Conservation (phyloP, 2,888 invertebrate genomes). For the Neuroscelio doddi region DNA sequence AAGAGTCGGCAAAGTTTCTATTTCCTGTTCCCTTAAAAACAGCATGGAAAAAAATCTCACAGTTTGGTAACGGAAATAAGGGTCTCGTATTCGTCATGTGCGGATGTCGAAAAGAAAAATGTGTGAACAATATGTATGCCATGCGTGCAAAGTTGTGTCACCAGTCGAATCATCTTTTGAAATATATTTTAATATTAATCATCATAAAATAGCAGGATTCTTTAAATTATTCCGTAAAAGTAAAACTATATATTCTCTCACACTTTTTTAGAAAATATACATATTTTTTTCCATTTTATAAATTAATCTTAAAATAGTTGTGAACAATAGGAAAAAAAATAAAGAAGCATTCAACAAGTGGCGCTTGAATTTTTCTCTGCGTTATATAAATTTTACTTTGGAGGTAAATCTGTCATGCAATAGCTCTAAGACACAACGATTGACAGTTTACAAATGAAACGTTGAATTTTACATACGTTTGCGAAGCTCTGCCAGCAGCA, state of each 20-base stretch:
- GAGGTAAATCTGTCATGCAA: too few relatives aligned
- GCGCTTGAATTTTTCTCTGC: too few relatives aligned
- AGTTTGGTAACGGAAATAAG: background rate
- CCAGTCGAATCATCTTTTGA: background rate
- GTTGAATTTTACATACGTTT: constrained; percentile 2
- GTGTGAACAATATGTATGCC: constrained; percentile 2
- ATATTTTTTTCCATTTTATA: too few relatives aligned
- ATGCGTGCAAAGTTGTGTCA: background rate
- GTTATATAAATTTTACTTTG: too few relatives aligned
- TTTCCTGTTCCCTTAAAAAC: background rate
- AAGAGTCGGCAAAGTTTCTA: background rate
- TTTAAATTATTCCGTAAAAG: too few relatives aligned
- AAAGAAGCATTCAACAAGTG: too few relatives aligned
- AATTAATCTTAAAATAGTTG: too few relatives aligned
- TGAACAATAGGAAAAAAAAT: too few relatives aligned
- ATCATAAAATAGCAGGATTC: too few relatives aligned
- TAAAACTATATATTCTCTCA: background rate
- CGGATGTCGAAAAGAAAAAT: constrained; percentile 8
- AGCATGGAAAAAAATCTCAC: background rate
- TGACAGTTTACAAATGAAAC: constrained; percentile 15
- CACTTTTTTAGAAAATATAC: too few relatives aligned
- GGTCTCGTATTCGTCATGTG: constrained; percentile 1
- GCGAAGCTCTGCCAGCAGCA: constrained; percentile 5
- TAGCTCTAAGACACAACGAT: background rate
- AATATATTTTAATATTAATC: too few relatives aligned